Conservation (phyloP, 2,113 vertebrate genomes). For the Vicugna pacos region DNA sequence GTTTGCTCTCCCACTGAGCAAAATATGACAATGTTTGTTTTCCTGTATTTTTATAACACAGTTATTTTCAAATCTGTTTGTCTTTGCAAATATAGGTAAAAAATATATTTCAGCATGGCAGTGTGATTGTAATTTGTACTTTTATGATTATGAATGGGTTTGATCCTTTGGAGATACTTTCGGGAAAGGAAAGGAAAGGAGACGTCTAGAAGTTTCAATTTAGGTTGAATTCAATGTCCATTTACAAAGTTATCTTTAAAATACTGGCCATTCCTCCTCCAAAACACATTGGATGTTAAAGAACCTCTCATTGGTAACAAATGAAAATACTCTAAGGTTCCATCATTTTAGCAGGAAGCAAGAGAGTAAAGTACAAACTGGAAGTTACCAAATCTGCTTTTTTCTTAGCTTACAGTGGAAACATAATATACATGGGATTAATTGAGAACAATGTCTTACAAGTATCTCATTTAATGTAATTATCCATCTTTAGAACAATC, state of each 20-base stretch:
- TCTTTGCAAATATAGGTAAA: slow-evolving; percentile 41
- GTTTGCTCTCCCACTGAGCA: slow-evolving; percentile 14
- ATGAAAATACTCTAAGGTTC: neutral
- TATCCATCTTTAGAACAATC: neutral
- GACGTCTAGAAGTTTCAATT: slow-evolving; percentile 26
- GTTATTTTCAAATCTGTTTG: neutral
- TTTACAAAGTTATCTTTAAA: slow-evolving; percentile 18
- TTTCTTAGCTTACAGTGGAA: neutral
- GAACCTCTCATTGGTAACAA: slow-evolving; percentile 22
- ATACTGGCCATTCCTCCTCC: neutral
- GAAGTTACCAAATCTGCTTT: neutral
- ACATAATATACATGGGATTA: neutral
- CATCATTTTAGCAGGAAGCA: neutral
- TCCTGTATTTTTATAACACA: neutral
- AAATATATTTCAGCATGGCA: slow-evolving; percentile 21
- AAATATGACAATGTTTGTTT: neutral
- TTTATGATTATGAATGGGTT: neutral
- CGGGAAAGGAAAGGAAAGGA: slow-evolving; percentile 9
- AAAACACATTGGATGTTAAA: slow-evolving; percentile 14
- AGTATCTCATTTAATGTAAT: slow-evolving; percentile 11
- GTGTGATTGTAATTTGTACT: slow-evolving; percentile 46
- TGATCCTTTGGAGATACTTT: neutral
- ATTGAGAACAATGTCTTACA: slow-evolving; percentile 19
- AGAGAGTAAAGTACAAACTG: neutral
- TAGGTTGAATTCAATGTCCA: slow-evolving; percentile 2